These are phyloP conservation scores for Ptychochromis oligacanthus DNA, from an alignment of 2,113 vertebrate genomes.

Conservation along the genomic window DNA sequence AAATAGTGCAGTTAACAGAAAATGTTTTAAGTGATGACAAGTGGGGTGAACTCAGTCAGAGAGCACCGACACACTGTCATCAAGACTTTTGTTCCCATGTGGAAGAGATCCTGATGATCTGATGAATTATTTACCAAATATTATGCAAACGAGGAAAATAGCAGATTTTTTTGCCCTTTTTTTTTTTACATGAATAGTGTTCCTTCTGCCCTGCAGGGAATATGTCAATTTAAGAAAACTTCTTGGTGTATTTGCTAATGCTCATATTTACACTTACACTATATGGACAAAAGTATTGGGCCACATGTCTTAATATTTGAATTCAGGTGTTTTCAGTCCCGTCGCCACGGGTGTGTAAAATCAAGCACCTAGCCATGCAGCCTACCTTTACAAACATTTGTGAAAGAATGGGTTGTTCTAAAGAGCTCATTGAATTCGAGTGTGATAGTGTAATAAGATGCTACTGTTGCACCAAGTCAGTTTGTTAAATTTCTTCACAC, in stretches of 20 bases:
- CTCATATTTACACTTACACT: background rate
- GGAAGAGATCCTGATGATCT: constrained; percentile 22
- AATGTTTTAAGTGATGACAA: constrained; percentile 8
- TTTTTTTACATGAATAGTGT: background rate
- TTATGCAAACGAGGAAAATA: constrained; percentile 51
- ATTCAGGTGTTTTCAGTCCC: background rate
- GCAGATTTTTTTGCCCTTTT: constrained; percentile 7
- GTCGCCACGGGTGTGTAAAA: background rate
- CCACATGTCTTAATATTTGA: background rate
- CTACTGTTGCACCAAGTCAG: background rate
- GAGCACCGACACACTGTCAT: constrained; percentile 42
- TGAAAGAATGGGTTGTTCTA: background rate
- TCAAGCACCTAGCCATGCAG: background rate
- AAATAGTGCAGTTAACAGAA: background rate
- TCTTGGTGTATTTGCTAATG: background rate
- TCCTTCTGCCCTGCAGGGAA: constrained; percentile 17
- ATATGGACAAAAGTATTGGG: background rate
- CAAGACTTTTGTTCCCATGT: constrained; percentile 13
- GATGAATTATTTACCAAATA: constrained; percentile 65
- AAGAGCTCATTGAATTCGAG: too few relatives aligned
- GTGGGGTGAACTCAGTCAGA: background rate
- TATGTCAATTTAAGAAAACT: background rate
- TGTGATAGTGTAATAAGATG: background rate
- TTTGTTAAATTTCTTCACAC: background rate
- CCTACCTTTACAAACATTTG: background rate